Conservation (phyloP, 1,140 invertebrate species). For the Antheraea pernyi region DNA sequence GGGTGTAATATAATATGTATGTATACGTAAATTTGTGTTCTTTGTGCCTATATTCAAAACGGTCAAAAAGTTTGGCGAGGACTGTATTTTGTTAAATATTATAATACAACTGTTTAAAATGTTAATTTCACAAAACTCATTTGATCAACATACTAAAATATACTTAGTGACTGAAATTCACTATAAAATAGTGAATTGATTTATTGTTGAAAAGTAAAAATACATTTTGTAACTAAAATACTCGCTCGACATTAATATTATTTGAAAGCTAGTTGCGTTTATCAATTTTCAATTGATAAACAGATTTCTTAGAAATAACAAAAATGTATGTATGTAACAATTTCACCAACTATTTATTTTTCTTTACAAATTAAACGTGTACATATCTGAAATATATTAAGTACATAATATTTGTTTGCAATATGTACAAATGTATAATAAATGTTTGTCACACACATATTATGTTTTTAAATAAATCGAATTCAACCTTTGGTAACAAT, state of each 20-base stretch:
- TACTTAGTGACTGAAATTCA: constrained; percentile 27
- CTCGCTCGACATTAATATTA: constrained; percentile 52
- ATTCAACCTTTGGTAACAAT: constrained; percentile 22
- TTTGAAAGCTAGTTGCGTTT: constrained; percentile 33
- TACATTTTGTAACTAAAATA: constrained; percentile 37
- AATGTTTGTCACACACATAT: constrained; percentile 31
- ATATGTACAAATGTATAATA: constrained; percentile 77
- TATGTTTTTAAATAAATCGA: not conserved
- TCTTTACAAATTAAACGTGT: constrained; percentile 52
- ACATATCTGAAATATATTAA: constrained; percentile 62
- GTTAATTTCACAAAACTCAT: not conserved
- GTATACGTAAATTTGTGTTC: too few relatives aligned
- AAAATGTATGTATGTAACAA: constrained; percentile 35
- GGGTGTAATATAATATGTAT: too few relatives aligned
- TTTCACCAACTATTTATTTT: constrained; percentile 70
- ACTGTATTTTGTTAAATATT: too few relatives aligned
- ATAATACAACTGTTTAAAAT: constrained; percentile 3
- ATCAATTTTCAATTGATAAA: not conserved
- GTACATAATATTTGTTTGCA: constrained; percentile 63
- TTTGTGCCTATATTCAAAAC: too few relatives aligned
- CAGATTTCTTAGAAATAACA: constrained; percentile 43
- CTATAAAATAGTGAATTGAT: constrained; percentile 57
- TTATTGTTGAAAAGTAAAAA: constrained; percentile 20
- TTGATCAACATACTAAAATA: not conserved
- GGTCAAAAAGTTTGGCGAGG: too few relatives aligned